A percentile compares a stretch with the other conserved stretches of the same genome.
Evolutionary conservation across 1,140 invertebrate species (phyloP).

Genomic region (Solenopsis fugax): DNA sequence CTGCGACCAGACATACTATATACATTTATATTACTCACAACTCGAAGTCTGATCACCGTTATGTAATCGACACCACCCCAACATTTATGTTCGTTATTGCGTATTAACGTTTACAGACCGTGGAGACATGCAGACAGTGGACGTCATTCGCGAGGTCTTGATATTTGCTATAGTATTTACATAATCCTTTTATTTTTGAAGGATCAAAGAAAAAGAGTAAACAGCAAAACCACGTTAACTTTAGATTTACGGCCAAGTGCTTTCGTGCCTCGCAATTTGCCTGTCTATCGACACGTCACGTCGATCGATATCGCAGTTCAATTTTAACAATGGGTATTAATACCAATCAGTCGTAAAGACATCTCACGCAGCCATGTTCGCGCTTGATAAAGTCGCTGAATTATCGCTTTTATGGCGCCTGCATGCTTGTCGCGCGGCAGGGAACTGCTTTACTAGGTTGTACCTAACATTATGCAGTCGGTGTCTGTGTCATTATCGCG

Average conservation of each 20-base stretch:
- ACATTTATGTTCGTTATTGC: slow-evolving; percentile 27
- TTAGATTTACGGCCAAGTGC: neutral
- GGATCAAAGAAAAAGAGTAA: neutral
- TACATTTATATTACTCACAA: slow-evolving; percentile 5
- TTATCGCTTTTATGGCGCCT: slow-evolving; percentile 67
- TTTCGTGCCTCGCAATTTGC: slow-evolving; percentile 29
- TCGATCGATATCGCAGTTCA: slow-evolving; percentile 66
- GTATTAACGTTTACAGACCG: neutral
- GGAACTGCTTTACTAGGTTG: slow-evolving; percentile 56
- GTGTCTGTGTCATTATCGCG: slow-evolving; percentile 54
- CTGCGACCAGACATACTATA: neutral
- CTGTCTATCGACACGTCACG: slow-evolving; percentile 27
- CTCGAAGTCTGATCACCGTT: neutral
- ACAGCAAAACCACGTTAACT: slow-evolving; percentile 1
- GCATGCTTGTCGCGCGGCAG: slow-evolving; percentile 28
- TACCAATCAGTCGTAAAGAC: slow-evolving; percentile 66
- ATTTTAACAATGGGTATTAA: slow-evolving; percentile 69
- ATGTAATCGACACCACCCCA: neutral
- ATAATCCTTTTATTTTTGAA: neutral
- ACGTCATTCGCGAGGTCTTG: neutral
- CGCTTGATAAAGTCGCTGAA: slow-evolving; percentile 72
- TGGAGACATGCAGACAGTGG: no score
- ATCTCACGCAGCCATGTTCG: slow-evolving; percentile 56
- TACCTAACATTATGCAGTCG: slow-evolving; percentile 54
- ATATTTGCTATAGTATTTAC: neutral